Base-by-base conservation (phyloP, 2,888 invertebrate genomes). In the Thecophora atra region DNA sequence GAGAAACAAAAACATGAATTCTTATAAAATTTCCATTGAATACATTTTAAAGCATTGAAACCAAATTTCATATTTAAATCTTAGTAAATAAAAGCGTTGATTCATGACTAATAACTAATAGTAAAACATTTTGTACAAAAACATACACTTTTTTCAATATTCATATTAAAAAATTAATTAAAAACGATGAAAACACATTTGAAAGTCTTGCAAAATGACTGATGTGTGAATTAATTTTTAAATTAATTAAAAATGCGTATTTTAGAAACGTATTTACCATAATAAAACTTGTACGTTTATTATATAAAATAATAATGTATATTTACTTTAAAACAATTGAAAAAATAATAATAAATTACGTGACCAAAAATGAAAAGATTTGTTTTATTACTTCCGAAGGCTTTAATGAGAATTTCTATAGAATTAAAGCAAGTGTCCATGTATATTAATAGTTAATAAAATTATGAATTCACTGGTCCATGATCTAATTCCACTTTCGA, bases 1-100 rank as follows among this genome's bases (percentile, higher is more conserved):
- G 13, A 51, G n/a, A 62, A 72, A 24, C 24, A 15, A 24, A 58
- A 26, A 8, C 51, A 42, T 19, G 21, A 58, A 37, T 19, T 54
- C 42, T 62, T 13, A 65, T 37, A n/a, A 15, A 73, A 73, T 42
- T 37, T 2, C 6, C 6, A 37, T 37, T 37, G 37, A 6, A 37
- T 37, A 37, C 11, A 37, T 37, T 37, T 37, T 2, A 37, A 37
- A 37, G 11, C 67, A 73, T 75, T 73, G 60, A 70, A 44, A 69
- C 56, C 5, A 15, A 69, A 71, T 64, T 37, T 56, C 56, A 71
- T 44, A 72, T 28, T 64, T 66, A 51, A 47, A n/a, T 24, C 28
- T 26, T n/a, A 54, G 11, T 52, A 24, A 15, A 28, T 58, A 58
- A 26, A 58, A 58, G 19, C 26, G n/a, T 44, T 44, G 19, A 69